Conservation (phyloP, 1,140 invertebrate genomes). For the Drosophila pandora region DNA sequence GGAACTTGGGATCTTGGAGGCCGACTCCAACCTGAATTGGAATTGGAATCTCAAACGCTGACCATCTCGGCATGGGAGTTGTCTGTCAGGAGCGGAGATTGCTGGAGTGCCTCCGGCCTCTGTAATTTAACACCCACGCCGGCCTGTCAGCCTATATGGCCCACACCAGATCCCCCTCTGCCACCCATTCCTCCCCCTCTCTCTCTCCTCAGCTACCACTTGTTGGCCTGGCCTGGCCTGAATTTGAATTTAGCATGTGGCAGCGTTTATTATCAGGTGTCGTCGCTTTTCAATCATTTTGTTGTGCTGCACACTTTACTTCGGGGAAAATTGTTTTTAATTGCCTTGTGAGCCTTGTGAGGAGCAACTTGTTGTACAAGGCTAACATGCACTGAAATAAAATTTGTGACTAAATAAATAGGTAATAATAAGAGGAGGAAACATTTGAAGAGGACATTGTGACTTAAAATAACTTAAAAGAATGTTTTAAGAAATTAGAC, state of each 20-base stretch:
- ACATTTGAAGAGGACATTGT: no score
- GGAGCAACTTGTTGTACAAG: conserved; percentile 2
- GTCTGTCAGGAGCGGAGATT: conserved; percentile 44
- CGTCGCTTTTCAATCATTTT: conserved; percentile 63
- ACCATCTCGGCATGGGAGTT: conserved; percentile 16
- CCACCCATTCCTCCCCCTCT: conserved; percentile 8
- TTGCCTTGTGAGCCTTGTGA: conserved; percentile 22
- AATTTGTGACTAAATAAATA: neutral
- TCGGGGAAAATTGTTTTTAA: conserved; percentile 53
- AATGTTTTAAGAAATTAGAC: no score
- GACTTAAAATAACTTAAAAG: no score
- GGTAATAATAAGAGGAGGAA: neutral
- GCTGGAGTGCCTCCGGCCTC: conserved; percentile 42
- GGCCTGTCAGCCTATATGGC: conserved; percentile 31
- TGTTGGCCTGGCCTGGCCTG: conserved; percentile 39
- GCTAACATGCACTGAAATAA: conserved; percentile 6
- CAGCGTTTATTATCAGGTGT: conserved; percentile 60
- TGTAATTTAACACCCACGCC: conserved; percentile 78
- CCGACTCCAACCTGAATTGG: conserved; percentile 35
- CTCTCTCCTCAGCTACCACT: neutral
- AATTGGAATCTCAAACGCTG: conserved; percentile 10
- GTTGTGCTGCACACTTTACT: conserved; percentile 29
- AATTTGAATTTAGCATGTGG: conserved; percentile 51
- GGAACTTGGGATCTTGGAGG: neutral
- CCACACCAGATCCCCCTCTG: neutral